Percentiles rank a stretch among this genome's conserved stretches.
Evolutionary conservation across 2,888 invertebrate genomes (phyloP).

Genomic region (Coelinius sp.): DNA sequence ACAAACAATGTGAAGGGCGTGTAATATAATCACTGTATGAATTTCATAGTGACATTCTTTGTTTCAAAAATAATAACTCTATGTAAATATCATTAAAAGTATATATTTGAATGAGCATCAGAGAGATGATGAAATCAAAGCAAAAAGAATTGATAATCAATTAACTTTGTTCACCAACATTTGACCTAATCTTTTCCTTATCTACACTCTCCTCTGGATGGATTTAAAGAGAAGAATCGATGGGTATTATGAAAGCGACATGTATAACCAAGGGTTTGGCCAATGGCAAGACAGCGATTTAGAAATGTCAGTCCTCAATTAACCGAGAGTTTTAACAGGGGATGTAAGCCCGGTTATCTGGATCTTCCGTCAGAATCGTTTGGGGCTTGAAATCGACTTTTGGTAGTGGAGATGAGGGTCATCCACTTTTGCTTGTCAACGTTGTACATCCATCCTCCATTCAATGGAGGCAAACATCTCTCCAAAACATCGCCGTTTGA

Average conservation of each 20-base stretch:
- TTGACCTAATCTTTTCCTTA: background rate
- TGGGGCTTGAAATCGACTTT: conserved; percentile 10
- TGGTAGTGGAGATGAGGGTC: background rate
- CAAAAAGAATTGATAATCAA: conserved; percentile 11
- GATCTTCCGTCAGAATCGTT: conserved; percentile 51
- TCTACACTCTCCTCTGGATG: background rate
- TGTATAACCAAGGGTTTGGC: conserved; percentile 43
- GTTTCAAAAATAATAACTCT: background rate
- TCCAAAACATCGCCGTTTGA: background rate
- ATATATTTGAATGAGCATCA: background rate
- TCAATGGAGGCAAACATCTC: background rate
- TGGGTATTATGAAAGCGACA: conserved; percentile 26
- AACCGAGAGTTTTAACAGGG: conserved; percentile 56
- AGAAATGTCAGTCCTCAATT: conserved; percentile 62
- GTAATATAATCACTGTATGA: conserved; percentile 50
- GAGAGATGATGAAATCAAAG: background rate
- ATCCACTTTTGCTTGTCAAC: conserved; percentile 8
- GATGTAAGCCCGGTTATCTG: conserved; percentile 62
- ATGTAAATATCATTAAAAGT: background rate
- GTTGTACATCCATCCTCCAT: background rate
- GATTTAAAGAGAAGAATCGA: conserved; percentile 33
- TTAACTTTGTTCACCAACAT: background rate
- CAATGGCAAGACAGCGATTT: conserved; percentile 57
- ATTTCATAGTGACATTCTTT: conserved; percentile 41
- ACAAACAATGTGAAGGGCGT: conserved; percentile 34